Base-by-base conservation (phyloP, 1,140 invertebrate genomes). In the Muscidifurax raptorellus region DNA sequence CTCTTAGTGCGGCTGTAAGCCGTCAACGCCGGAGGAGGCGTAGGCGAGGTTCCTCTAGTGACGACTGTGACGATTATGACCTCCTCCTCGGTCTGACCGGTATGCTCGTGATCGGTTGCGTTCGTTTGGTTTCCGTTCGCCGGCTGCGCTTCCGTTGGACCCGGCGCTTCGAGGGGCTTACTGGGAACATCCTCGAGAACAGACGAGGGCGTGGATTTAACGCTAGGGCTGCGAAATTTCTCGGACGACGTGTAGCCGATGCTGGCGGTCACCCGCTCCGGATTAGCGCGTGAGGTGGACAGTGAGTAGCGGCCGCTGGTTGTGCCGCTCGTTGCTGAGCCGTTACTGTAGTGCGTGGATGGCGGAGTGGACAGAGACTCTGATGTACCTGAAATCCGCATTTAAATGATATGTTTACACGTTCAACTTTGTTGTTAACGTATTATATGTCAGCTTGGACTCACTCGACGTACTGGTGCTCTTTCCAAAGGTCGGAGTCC, bases 11-110 rank as follows among this genome's bases (percentile, higher is more conserved):
- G 92, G 3, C 96, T 92, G 86, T 94, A 95, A 0, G 90, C 90
- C 12, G 95, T 95, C 22, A 94, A 94, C n/a, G 95, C 94, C 1
- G 96, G 95, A 2, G 96, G 95, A 2, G 95, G 94, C 0, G 95
- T 96, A 1, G 96, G 96, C 12, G 96, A 97, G 1, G 96, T 97
- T 59, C 95, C 95, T 86, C 96, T 93, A 0, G 96, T 96, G 0
- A 96, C 93, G 27, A 97, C 94, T 7, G 94, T 88, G 1, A 94
- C 94, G 36, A 94, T 89, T 74, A 94, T 92, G 18, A 93, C 93
- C 1, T 83, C 84, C 18, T 90, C 88, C 82, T 91, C 90, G 66
- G 25, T 10, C 3, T 69, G 13, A 47, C 78, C 9, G 47, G 13
- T 22, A 0, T 25, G 25, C n/a, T 71, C 44, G 64, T 28, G 81